Evolutionary conservation across 2,113 vertebrate genomes (phyloP), one percentile per base, ranked within the genome.

Genomic region (Zosterops lateralis): DNA sequence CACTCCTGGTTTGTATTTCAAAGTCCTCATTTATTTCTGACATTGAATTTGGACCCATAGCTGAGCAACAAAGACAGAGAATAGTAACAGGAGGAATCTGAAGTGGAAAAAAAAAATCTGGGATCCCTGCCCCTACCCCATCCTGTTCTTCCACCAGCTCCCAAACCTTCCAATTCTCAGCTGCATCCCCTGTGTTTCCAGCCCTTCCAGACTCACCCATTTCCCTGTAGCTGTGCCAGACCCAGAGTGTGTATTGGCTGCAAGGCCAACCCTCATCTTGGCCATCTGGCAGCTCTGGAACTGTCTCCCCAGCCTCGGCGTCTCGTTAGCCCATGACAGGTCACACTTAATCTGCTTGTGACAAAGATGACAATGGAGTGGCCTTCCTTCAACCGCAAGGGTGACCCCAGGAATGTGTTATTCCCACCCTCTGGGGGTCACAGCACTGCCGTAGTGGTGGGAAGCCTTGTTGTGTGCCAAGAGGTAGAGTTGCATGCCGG

Each of bases 11-110:
- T 95, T 96, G 84, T 97, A 97, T 94, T 96, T 97, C 97, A 97
- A 97, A 98, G 89, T 97, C 92, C 83, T 96, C 61, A 0, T 98
- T 98, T 98, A 98, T 98, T 98, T 96, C 71, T 92, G 91, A 96
- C 96, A 92, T 87, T 95, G 56, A 92, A 51, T 95, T 97, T 96
- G 93, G 93, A 90, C 93, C 96, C 86, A 84, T 84, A 95, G 96
- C 96, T 93, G 92, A 97, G 82, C 92, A 96, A 94, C 82, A 95
- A 96, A 97, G 95, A 93, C 84, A 78, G 89, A 83, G 91, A 95
- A 82, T 57, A 87, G 45, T 58, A 96, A 95, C 65, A 86, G 75
- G 72, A 89, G 78, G 89, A 94, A 70, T 84, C 57, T 71, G 51
- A 91, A 85, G 77, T 95, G 84, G 82, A 96, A 95, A 94, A 94